phyloP scores from a whole-genome alignment of 2,797 vertebrate genomes.

The Argentina silus region DNA sequence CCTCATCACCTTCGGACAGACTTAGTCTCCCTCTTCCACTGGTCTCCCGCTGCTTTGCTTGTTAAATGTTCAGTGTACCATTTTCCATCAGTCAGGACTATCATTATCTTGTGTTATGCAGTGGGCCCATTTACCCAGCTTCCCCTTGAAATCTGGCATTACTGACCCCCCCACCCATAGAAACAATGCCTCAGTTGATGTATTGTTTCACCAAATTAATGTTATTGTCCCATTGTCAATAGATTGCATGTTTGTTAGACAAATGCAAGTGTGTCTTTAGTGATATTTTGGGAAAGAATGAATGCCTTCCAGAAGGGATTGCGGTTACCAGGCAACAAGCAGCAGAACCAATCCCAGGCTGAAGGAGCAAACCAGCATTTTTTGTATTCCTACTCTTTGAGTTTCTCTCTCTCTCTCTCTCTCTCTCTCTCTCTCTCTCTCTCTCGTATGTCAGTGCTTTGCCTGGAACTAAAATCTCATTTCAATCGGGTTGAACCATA shows the following conservation, averaged over 20 bases:
- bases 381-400: slow-evolving; percentile 43
- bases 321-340: slow-evolving; percentile 83
- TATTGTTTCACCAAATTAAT: slow-evolving; percentile 62
- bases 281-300: slow-evolving; percentile 74
- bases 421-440: slow-evolving; percentile 36
- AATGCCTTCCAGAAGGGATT: slow-evolving; percentile 74
- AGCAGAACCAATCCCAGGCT: slow-evolving; percentile 75
- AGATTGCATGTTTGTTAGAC: slow-evolving; percentile 64
- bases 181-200: slow-evolving; percentile 31
- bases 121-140: slow-evolving; percentile 2
- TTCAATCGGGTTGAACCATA: slow-evolving; percentile 58
- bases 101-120: not conserved
- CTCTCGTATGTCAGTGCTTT: slow-evolving; percentile 53
- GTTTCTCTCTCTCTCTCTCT: slow-evolving; percentile 29
- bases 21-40: no score
- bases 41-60: not conserved
- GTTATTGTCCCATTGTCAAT: slow-evolving; percentile 66
- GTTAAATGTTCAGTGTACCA: not conserved
- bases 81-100: not conserved
- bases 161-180: not conserved
- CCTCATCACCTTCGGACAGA: not conserved
- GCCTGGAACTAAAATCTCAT: slow-evolving; percentile 60
- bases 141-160: slow-evolving; percentile 1
- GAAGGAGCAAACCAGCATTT: slow-evolving; percentile 53
- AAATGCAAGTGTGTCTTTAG: slow-evolving; percentile 74